Percentiles rank a stretch among this genome's conserved stretches.
These are phyloP conservation scores for Archivesica marissinica DNA, from an alignment of 1,140 invertebrate genomes.

Conservation along the genomic window DNA sequence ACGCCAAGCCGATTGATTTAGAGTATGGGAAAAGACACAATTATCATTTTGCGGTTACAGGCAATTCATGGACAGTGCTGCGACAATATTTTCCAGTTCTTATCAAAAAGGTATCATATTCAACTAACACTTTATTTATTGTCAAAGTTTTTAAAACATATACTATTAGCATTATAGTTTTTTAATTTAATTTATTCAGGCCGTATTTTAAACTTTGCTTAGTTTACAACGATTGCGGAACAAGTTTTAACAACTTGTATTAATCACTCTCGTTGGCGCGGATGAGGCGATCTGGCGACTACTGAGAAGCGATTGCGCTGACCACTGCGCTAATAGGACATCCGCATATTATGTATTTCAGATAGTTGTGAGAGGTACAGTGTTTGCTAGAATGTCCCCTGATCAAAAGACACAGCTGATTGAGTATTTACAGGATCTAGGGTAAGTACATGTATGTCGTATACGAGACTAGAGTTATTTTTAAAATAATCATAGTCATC, in stretches of 20 bases:
- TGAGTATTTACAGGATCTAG: constrained; percentile 92
- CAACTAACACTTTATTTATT: neutral
- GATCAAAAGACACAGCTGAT: constrained; percentile 99
- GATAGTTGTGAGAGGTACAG: constrained; percentile 82
- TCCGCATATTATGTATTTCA: constrained; percentile 64
- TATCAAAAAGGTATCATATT: constrained; percentile 85
- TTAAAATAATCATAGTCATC: too few relatives aligned
- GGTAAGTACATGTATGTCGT: constrained; percentile 86
- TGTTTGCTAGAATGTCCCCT: constrained; percentile 98
- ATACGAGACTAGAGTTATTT: neutral
- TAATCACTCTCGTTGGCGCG: too few relatives aligned
- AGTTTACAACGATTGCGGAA: too few relatives aligned
- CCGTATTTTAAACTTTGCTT: too few relatives aligned
- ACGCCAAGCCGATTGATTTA: constrained; percentile 42
- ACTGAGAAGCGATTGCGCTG: too few relatives aligned
- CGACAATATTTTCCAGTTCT: constrained; percentile 90
- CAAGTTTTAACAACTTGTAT: too few relatives aligned
- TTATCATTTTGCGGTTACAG: constrained; percentile 91
- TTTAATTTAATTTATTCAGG: too few relatives aligned
- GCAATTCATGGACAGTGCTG: constrained; percentile 90
- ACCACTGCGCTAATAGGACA: too few relatives aligned
- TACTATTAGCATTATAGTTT: too few relatives aligned
- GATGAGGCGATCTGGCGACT: too few relatives aligned
- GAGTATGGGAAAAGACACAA: constrained; percentile 79
- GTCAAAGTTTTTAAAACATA: too few relatives aligned